A percentile compares a stretch with the other conserved stretches of the same genome.
These are phyloP conservation scores for Spizaetus ornatus DNA, from an alignment of 2,113 vertebrate genomes.

Conservation along the genomic window DNA sequence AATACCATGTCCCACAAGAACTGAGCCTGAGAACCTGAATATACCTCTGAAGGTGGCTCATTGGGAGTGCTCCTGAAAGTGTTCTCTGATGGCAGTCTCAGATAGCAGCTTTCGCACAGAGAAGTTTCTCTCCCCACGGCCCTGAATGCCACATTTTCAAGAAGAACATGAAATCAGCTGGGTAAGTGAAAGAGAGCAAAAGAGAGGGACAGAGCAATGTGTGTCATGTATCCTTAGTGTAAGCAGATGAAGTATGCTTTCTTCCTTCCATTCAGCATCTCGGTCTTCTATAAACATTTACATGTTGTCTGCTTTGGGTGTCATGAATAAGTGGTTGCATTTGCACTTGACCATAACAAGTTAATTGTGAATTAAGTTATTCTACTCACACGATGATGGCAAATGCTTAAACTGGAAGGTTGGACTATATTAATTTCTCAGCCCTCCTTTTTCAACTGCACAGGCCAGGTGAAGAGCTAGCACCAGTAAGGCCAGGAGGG, in stretches of 20 bases:
- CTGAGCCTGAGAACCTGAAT: not conserved
- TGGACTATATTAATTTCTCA: not conserved
- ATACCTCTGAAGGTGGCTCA: not conserved
- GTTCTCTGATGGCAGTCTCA: not conserved
- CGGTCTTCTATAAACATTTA: not conserved
- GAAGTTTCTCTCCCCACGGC: not conserved
- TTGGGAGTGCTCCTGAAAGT: not conserved
- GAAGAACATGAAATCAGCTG: not conserved
- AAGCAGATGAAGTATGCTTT: not conserved
- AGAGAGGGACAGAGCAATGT: not conserved
- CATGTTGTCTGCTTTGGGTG: not conserved
- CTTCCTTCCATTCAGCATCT: not conserved
- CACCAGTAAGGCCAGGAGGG: not conserved
- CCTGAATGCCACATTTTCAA: not conserved
- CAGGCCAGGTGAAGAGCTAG: not conserved
- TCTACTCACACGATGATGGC: accelerated
- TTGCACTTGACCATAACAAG: not conserved
- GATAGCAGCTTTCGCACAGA: not conserved
- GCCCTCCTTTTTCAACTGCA: not conserved
- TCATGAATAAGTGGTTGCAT: not conserved
- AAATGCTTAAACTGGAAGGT: not conserved
- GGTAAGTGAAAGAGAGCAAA: not conserved
- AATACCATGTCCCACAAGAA: not conserved
- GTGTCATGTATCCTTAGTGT: not conserved
- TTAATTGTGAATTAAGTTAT: not conserved